A percentile compares a stretch with the other conserved stretches of the same genome.
Evolutionary conservation across 2,888 invertebrate species (phyloP).

Genomic region (Muschampia plurimacula): DNA sequence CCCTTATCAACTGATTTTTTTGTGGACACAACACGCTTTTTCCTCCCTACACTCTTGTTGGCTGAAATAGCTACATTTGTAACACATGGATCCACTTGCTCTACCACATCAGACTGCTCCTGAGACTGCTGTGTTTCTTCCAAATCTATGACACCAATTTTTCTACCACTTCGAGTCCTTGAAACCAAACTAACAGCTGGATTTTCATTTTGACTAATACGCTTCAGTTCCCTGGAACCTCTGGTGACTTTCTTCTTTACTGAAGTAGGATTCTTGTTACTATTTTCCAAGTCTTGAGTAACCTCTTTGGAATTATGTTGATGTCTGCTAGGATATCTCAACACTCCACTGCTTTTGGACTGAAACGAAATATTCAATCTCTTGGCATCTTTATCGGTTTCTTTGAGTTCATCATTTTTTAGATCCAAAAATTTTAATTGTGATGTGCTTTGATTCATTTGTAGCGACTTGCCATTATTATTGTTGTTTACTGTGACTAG

Average conservation of each 20-base stretch:
- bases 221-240: conserved; percentile 56
- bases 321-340: conserved; percentile 70
- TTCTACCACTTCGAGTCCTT: conserved; percentile 70
- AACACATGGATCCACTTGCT: conserved; percentile 64
- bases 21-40: conserved; percentile 48
- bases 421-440: conserved; percentile 67
- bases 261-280: conserved; percentile 42
- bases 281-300: conserved; percentile 43
- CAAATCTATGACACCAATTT: conserved; percentile 58
- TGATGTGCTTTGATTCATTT: conserved; percentile 65
- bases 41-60: conserved; percentile 43
- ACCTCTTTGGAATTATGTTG: conserved; percentile 52
- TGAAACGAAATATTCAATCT: conserved; percentile 63
- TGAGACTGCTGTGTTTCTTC: conserved; percentile 58
- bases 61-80: conserved; percentile 63
- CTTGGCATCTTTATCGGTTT: conserved; percentile 45
- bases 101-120: conserved; percentile 59
- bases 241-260: conserved; percentile 51
- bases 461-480: conserved; percentile 55
- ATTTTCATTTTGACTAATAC: conserved; percentile 66
- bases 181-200: conserved; percentile 59
- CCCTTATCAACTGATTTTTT: conserved; percentile 22
- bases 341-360: conserved; percentile 60
- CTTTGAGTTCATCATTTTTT: conserved; percentile 52
- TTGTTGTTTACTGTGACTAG: conserved; percentile 64